Evolutionary conservation across 2,888 invertebrate species (phyloP), one percentile per base, ranked within the genome.

Genomic region (Chrysolina haemoptera): DNA sequence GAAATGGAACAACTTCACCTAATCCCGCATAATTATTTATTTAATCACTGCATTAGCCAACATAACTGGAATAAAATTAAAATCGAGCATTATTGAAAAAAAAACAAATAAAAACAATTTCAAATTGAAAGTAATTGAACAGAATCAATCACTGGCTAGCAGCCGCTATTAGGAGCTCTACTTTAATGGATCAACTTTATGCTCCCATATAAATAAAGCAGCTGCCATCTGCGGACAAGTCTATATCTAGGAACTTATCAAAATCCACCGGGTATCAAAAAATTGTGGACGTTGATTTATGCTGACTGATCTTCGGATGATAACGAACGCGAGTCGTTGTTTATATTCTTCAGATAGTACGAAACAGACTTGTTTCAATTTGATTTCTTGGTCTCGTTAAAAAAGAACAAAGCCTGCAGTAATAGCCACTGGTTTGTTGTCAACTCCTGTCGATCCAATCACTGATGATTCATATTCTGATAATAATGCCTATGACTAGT

Each of bases 281-380:
- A 78, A 75, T 74, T 59, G 63, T 46, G 43, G 76, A 78, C 78
- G 71, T 74, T 76, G 78, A 78, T 78, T 72, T 75, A 78, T 78
- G 68, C 70, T 41, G 50, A 18, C 66, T 62, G 76, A 76, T 76
- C 73, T 55, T 40, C 41, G 67, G 65, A 46, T 62, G 76, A 76
- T 76, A 76, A 68, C 20, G 53, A 68, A 75, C 68, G 20, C 41
- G n/a, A 68, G 55, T 68, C 40, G 43, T 68, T 62, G 6, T 68
- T 75, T 48, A 63, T 63, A 59, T 75, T 69, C 64, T 67, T 46
- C 48, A 67, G 70, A 72, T 72, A 72, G 68, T 41, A 68, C 68
- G n/a, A 27, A 68, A 43, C 27, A 59, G 35, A 35, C 22, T n/a
- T 35, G 35, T 59, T 35, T 59, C 59, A 59, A 27, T 59, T 59